Evolutionary conservation across 53 echinoderm and acorn worm species (phyloP).

Genomic region (Patiria pectinifera): DNA sequence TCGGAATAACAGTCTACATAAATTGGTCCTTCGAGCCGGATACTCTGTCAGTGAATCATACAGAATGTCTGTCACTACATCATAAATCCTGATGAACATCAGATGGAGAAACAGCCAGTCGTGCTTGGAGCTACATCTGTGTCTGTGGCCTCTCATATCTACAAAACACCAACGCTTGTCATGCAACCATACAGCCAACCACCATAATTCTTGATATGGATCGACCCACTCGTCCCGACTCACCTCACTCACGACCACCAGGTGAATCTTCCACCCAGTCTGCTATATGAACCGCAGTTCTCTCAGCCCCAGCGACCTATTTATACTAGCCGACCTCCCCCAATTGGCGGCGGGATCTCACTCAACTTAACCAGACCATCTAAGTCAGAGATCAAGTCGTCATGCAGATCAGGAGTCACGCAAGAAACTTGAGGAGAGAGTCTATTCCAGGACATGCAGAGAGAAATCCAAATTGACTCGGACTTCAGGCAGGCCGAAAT

Average conservation of each 20-base stretch:
- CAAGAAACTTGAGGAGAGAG: background rate
- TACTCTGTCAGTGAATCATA: background rate
- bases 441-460: background rate
- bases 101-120: background rate
- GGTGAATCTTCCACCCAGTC: background rate
- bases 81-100: background rate
- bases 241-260: background rate
- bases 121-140: too few relatives aligned
- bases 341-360: background rate
- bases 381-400: background rate
- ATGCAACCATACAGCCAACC: too few relatives aligned
- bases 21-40: slow-evolving; percentile 16
- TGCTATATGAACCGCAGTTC: background rate
- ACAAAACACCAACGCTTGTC: too few relatives aligned
- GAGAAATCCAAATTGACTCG: background rate
- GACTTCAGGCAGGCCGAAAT: background rate
- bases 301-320: background rate
- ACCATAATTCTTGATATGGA: too few relatives aligned
- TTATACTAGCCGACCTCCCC: background rate
- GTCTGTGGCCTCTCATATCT: too few relatives aligned
- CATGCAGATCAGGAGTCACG: background rate
- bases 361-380: background rate
- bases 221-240: background rate
- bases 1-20: slow-evolving; percentile 7
- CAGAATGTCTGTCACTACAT: background rate